Conservation (phyloP, 2,888 invertebrate genomes). For the Thymelicus lineola region DNA sequence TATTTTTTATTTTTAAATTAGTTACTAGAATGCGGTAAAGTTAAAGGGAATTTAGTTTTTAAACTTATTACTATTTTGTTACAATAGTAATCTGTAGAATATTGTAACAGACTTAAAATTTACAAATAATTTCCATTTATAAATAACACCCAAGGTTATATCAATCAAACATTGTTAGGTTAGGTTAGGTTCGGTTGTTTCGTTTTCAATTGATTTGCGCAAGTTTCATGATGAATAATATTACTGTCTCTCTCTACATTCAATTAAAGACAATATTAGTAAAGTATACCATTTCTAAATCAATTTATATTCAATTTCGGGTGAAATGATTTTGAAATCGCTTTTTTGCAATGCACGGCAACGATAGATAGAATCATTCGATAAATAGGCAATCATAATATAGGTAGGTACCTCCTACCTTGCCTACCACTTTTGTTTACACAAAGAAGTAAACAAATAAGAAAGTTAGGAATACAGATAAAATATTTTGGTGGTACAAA, state of each 20-base stretch:
- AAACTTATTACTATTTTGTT: too few relatives aligned
- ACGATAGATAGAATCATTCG: too few relatives aligned
- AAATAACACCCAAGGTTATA: conserved; percentile 10
- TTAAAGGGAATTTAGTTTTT: too few relatives aligned
- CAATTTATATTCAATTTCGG: conserved; percentile 8
- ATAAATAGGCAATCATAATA: too few relatives aligned
- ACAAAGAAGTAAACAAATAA: too few relatives aligned
- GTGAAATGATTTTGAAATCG: conserved; percentile 1
- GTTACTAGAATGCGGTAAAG: too few relatives aligned
- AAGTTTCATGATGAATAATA: conserved; percentile 6
- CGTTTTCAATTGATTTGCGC: conserved; percentile 4
- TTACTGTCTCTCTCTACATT: not conserved
- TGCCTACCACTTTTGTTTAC: too few relatives aligned
- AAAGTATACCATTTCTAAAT: conserved; percentile 1
- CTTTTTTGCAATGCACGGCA: not conserved
- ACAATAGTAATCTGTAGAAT: not conserved
- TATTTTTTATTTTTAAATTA: too few relatives aligned
- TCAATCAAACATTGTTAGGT: conserved; percentile 15
- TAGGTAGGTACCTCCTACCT: too few relatives aligned
- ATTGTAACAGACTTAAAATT: conserved; percentile 1
- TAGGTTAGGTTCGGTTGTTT: not conserved
- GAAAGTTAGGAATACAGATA: too few relatives aligned
- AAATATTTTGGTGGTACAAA: too few relatives aligned
- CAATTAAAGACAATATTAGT: conserved; percentile 11
- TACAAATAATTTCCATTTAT: conserved; percentile 1